Conservation (phyloP, 2,888 invertebrate genomes). For the Drosophila meridiana region DNA sequence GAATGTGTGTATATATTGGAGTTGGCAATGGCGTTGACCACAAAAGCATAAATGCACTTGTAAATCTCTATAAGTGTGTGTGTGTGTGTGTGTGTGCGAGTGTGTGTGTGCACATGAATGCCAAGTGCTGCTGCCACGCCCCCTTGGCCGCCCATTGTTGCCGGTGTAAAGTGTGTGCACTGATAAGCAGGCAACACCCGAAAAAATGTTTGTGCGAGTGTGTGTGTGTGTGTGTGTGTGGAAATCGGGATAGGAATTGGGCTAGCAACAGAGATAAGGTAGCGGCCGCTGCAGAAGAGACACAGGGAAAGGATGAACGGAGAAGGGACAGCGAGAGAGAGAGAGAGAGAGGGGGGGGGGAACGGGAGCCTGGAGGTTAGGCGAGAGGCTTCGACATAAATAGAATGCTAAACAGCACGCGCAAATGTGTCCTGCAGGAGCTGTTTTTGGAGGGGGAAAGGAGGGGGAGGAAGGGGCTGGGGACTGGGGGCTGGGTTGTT, state of each 20-base stretch:
- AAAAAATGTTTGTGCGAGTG: slow-evolving; percentile 29
- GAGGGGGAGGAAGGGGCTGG: neutral
- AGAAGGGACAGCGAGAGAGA: neutral
- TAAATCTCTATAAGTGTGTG: slow-evolving; percentile 25
- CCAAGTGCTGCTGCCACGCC: slow-evolving; percentile 49
- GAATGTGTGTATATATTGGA: slow-evolving; percentile 26
- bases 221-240: slow-evolving; percentile 14
- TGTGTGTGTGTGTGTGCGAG: slow-evolving; percentile 7
- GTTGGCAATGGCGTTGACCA: slow-evolving; percentile 60
- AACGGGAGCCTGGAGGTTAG: slow-evolving; percentile 3
- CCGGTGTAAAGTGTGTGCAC: slow-evolving; percentile 62
- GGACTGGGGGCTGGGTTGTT: slow-evolving; percentile 15
- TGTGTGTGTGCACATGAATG: slow-evolving; percentile 47
- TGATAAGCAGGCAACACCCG: slow-evolving; percentile 58
- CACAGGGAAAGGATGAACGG: neutral
- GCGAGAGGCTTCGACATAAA: slow-evolving; percentile 58
- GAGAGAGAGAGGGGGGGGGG: neutral
- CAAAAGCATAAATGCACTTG: slow-evolving; percentile 58
- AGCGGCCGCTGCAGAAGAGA: slow-evolving; percentile 6
- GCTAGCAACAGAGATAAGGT: slow-evolving; percentile 20
- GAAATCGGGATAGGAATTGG: slow-evolving; percentile 25
- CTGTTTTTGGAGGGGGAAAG: neutral
- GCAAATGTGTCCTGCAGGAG: slow-evolving; percentile 60
- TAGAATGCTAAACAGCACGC: slow-evolving; percentile 66
- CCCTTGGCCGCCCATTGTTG: slow-evolving; percentile 39